Conservation (phyloP, 2,797 vertebrate species). For the Xenopus petersii region DNA sequence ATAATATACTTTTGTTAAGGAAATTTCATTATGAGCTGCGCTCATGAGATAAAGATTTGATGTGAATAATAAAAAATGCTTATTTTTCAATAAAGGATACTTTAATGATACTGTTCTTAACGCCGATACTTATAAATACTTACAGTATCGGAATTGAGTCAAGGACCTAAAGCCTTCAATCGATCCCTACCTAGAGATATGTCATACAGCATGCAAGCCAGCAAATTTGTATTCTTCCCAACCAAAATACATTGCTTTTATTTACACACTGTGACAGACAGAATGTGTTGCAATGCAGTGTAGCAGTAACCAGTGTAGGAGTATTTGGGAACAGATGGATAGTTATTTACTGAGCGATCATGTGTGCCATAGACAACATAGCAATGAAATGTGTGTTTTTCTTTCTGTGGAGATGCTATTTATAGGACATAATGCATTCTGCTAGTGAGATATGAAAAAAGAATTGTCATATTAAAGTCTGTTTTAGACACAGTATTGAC, state of each 20-base stretch:
- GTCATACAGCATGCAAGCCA: background rate
- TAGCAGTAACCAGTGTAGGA: conserved; percentile 26
- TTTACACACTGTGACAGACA: conserved; percentile 31
- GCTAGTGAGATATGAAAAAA: background rate
- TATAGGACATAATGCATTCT: conserved; percentile 29
- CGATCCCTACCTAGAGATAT: background rate
- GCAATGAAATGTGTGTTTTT: conserved; percentile 5
- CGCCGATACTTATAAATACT: too few relatives aligned
- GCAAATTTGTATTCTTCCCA: conserved; percentile 21
- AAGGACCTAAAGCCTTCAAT: background rate
- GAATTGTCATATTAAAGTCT: background rate
- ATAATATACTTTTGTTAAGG: too few relatives aligned
- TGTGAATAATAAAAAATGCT: too few relatives aligned
- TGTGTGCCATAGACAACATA: conserved; percentile 31
- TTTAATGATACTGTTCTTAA: too few relatives aligned
- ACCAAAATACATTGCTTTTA: conserved; percentile 27
- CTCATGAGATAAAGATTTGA: too few relatives aligned
- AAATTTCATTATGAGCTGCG: too few relatives aligned
- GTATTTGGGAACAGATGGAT: conserved; percentile 40
- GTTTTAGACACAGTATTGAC: background rate
- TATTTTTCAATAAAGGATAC: too few relatives aligned
- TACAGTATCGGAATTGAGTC: too few relatives aligned
- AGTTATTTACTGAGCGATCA: conserved; percentile 29
- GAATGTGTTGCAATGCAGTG: conserved; percentile 27
- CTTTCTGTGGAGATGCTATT: background rate